These are phyloP conservation scores for Rhingia campestris DNA, from an alignment of 2,888 invertebrate species.

Conservation along the genomic window DNA sequence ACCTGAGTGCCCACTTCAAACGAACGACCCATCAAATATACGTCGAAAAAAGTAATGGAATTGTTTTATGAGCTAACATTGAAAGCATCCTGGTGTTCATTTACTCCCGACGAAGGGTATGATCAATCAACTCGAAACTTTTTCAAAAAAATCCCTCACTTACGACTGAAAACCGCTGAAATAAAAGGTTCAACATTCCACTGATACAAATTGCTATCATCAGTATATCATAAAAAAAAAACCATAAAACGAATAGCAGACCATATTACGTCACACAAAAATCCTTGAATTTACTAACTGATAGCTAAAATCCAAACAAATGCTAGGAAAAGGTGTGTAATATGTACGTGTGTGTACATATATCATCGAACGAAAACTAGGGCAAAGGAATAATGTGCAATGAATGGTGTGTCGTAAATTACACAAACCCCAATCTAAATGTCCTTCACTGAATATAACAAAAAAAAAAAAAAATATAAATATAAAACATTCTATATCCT, in stretches of 20 bases:
- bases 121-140: too few species aligned
- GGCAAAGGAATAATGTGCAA: conserved; percentile 1
- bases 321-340: not conserved
- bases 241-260: too few species aligned
- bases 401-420: not conserved
- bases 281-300: not conserved
- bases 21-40: too few species aligned
- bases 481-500: not conserved
- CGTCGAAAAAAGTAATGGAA: too few species aligned
- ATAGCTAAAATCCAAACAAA: not conserved
- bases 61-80: too few species aligned
- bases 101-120: too few species aligned
- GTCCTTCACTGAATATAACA: not conserved
- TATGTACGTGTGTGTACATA: not conserved
- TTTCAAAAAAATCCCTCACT: too few species aligned
- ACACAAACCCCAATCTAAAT: not conserved
- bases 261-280: not conserved
- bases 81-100: too few species aligned
- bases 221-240: not conserved
- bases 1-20: too few species aligned
- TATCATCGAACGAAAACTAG: not conserved
- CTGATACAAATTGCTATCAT: not conserved
- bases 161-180: too few species aligned
- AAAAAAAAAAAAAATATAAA: not conserved
- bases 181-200: too few species aligned